Evolutionary conservation across 2,797 vertebrate species (phyloP).

Genomic region (Eutrigla gurnardus): DNA sequence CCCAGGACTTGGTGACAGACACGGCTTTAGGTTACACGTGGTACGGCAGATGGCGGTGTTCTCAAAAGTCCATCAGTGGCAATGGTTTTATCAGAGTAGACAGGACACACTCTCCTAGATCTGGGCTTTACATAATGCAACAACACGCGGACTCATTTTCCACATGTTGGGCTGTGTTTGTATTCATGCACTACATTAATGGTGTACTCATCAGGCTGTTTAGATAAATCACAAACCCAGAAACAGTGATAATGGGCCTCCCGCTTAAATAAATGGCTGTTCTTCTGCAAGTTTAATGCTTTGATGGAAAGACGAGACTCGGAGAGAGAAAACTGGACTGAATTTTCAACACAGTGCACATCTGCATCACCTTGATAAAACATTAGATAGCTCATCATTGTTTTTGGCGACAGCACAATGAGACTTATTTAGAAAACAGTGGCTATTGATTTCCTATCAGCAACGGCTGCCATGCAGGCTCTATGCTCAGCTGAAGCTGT

Average conservation of each 20-base stretch:
- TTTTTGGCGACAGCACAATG: slow-evolving; percentile 74
- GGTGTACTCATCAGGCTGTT: slow-evolving; percentile 64
- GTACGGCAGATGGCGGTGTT: slow-evolving; percentile 83
- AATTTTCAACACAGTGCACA: slow-evolving; percentile 25
- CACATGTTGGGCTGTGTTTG: slow-evolving; percentile 51
- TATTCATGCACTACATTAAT: slow-evolving; percentile 64
- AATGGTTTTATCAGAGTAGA: slow-evolving; percentile 72
- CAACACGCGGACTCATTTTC: slow-evolving; percentile 55
- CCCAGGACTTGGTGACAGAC: slow-evolving; percentile 75
- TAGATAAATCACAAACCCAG: slow-evolving; percentile 71
- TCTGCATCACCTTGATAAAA: slow-evolving; percentile 66
- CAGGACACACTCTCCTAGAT: slow-evolving; percentile 67
- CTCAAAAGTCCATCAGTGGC: slow-evolving; percentile 78
- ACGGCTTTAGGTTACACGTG: slow-evolving; percentile 71
- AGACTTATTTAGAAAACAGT: slow-evolving; percentile 81
- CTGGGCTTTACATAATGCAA: slow-evolving; percentile 61
- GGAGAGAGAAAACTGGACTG: background rate
- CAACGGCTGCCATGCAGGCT: slow-evolving; percentile 66
- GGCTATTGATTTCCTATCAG: slow-evolving; percentile 85
- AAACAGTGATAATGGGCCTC: slow-evolving; percentile 63
- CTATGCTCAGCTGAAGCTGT: slow-evolving; percentile 49
- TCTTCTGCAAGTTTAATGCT: slow-evolving; percentile 46
- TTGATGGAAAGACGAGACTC: slow-evolving; percentile 34
- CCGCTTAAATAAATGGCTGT: slow-evolving; percentile 57
- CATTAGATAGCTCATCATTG: slow-evolving; percentile 60